phyloP scores from a whole-genome alignment of 2,888 invertebrate species.

The Lamellibrachia satsuma region DNA sequence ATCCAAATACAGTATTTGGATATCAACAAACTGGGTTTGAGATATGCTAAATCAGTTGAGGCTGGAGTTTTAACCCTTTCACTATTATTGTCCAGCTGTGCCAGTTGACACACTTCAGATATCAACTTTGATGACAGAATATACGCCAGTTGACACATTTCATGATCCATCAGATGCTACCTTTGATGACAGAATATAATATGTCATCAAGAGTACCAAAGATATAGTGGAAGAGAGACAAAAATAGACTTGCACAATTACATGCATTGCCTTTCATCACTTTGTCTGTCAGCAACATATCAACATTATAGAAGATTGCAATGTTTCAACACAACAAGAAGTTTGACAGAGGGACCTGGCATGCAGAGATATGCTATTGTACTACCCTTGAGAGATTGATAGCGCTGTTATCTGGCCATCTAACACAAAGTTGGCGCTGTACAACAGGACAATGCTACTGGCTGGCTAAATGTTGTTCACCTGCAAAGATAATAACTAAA shows the following conservation, averaged over 20 bases:
- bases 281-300: neutral
- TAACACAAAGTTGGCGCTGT: neutral
- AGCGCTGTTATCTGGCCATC: neutral
- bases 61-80: neutral
- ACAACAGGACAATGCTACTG: neutral
- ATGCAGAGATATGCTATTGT: constrained; percentile 10
- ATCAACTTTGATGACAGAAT: neutral
- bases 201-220: neutral
- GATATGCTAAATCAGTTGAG: too few species aligned
- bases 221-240: too few species aligned
- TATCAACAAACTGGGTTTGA: too few species aligned
- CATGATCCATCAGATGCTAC: neutral
- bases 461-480: neutral
- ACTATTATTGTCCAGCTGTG: neutral
- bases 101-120: neutral
- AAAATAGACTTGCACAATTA: neutral
- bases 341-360: neutral
- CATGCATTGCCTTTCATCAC: neutral
- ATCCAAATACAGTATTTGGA: too few species aligned
- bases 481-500: neutral
- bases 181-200: neutral
- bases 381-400: neutral
- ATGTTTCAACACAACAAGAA: neutral
- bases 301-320: neutral
- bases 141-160: neutral